These are phyloP conservation scores for Physocephala rufipes DNA, from an alignment of 2,888 invertebrate species.

Conservation along the genomic window DNA sequence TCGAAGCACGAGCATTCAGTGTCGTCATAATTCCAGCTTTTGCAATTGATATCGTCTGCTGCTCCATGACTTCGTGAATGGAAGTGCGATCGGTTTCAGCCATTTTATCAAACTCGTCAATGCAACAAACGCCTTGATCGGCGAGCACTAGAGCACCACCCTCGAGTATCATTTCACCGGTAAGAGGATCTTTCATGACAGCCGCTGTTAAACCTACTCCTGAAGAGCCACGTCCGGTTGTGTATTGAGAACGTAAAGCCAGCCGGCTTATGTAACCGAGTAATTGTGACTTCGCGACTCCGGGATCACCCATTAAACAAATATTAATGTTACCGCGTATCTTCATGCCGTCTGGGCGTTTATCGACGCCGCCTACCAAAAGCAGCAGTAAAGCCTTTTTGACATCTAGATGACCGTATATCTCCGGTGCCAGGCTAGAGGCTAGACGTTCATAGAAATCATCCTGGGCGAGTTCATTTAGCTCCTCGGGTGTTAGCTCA, in stretches of 20 bases:
- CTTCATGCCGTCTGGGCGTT: slow-evolving; percentile 93
- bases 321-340: slow-evolving; percentile 97
- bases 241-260: slow-evolving; percentile 93
- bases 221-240: slow-evolving; percentile 95
- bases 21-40: slow-evolving; percentile 99
- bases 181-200: slow-evolving; percentile 96
- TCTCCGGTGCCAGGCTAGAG: slow-evolving; percentile 95
- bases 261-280: slow-evolving; percentile 93
- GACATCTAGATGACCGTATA: slow-evolving; percentile 97
- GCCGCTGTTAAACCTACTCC: slow-evolving; percentile 99
- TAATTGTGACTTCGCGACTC: slow-evolving; percentile 98
- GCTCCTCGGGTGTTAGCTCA: slow-evolving; percentile 84
- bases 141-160: slow-evolving; percentile 97
- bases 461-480: slow-evolving; percentile 80
- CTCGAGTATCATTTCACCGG: slow-evolving; percentile 96
- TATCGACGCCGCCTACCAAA: slow-evolving; percentile 91
- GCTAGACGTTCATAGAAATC: slow-evolving; percentile 95
- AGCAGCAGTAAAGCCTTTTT: slow-evolving; percentile 95
- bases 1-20: slow-evolving; percentile 95
- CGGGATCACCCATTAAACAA: slow-evolving; percentile 99
- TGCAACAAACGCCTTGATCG: slow-evolving; percentile 97
- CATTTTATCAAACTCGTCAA: slow-evolving; percentile 99
- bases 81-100: slow-evolving; percentile 93
- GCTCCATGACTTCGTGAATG: slow-evolving; percentile 99
- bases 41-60: slow-evolving; percentile 99